phyloP scores from a whole-genome alignment of 2,888 invertebrate species.

The Sialis fuliginosa region DNA sequence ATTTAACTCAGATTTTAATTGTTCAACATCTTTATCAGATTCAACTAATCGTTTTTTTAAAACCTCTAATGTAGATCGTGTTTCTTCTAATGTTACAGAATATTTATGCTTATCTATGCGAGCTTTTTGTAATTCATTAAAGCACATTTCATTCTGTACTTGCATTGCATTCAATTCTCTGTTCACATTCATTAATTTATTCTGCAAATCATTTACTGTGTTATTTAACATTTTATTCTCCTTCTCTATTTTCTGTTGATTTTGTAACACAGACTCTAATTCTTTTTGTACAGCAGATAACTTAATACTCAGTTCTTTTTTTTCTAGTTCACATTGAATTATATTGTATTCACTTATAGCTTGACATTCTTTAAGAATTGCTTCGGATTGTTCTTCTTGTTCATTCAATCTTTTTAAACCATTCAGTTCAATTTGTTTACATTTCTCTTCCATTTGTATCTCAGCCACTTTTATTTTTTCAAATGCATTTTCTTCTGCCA shows the following conservation, averaged over 20 bases:
- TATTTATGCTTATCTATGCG: constrained; percentile 34
- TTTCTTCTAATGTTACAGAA: constrained; percentile 38
- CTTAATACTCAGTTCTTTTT: constrained; percentile 25
- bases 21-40: constrained; percentile 39
- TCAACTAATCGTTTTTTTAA: constrained; percentile 35
- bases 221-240: neutral
- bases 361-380: constrained; percentile 33
- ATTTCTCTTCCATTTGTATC: constrained; percentile 25
- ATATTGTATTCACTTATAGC: constrained; percentile 33
- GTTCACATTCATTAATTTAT: constrained; percentile 11
- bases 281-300: constrained; percentile 9
- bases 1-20: constrained; percentile 26
- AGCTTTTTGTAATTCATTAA: constrained; percentile 27
- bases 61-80: constrained; percentile 38
- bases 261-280: constrained; percentile 11
- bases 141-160: constrained; percentile 24
- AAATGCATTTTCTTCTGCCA: constrained; percentile 20
- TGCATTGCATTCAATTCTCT: constrained; percentile 8
- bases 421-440: constrained; percentile 25
- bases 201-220: constrained; percentile 9
- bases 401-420: constrained; percentile 25
- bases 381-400: constrained; percentile 26
- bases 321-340: constrained; percentile 32
- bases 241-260: neutral
- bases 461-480: constrained; percentile 23